A percentile compares a stretch with the other conserved stretches of the same genome.
phyloP scores from a whole-genome alignment of 2,797 vertebrate genomes.

The Chaetodon trifasciatus region DNA sequence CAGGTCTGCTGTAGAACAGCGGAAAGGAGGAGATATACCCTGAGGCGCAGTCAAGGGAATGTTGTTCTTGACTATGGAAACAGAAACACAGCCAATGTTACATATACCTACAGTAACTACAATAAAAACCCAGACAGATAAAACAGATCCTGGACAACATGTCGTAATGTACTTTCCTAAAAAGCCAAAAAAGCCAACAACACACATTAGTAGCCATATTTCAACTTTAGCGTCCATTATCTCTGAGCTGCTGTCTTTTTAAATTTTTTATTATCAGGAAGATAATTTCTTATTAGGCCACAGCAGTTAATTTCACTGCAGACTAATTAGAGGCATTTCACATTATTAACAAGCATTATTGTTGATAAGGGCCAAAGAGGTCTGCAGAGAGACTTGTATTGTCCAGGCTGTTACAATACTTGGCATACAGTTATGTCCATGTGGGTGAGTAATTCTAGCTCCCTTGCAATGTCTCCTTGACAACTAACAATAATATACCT shows the following conservation, averaged over 20 bases:
- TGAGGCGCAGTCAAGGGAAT: slow-evolving; percentile 81
- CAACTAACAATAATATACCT: slow-evolving; percentile 80
- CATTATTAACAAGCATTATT: slow-evolving; percentile 82
- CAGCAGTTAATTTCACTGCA: slow-evolving; percentile 79
- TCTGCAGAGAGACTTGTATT: slow-evolving; percentile 78
- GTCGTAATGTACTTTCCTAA: slow-evolving; percentile 59
- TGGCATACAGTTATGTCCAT: slow-evolving; percentile 77
- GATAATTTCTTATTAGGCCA: slow-evolving; percentile 72
- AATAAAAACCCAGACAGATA: slow-evolving; percentile 75
- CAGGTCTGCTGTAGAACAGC: slow-evolving; percentile 80
- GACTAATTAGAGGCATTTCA: slow-evolving; percentile 83
- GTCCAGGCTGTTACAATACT: slow-evolving; percentile 80
- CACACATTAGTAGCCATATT: slow-evolving; percentile 50
- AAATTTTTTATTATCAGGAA: slow-evolving; percentile 67
- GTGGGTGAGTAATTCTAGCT: slow-evolving; percentile 81
- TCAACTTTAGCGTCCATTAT: slow-evolving; percentile 62
- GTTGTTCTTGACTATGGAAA: slow-evolving; percentile 81
- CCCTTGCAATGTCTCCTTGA: slow-evolving; percentile 81
- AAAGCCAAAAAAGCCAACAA: slow-evolving; percentile 37
- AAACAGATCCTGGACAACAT: slow-evolving; percentile 68
- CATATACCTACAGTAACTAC: slow-evolving; percentile 77
- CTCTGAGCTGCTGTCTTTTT: slow-evolving; percentile 58
- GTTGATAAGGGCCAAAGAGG: slow-evolving; percentile 81
- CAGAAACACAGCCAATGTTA: slow-evolving; percentile 77
- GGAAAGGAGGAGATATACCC: slow-evolving; percentile 81